Base-by-base conservation (phyloP, 2,888 invertebrate genomes). In the Papilio elwesi region DNA sequence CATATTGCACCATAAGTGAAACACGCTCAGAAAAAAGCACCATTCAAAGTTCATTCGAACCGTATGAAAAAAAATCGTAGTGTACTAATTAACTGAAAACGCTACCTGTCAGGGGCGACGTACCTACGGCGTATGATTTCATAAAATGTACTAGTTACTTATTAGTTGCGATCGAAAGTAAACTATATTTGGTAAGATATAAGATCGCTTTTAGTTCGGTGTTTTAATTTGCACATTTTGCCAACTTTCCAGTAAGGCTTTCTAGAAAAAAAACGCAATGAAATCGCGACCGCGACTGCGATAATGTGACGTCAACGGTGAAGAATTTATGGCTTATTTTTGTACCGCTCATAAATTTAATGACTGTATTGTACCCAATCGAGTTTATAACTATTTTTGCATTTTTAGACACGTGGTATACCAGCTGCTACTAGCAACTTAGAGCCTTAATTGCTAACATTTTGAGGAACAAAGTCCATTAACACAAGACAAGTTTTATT, bases 31-130 rank as follows among this genome's bases (percentile, higher is more conserved):
- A 12, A 38, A 71, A 77, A 75, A 74, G 73, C 74, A 70, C 62
- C 75, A 71, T 77, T 75, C 71, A 65, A 70, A 73, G 66, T 70
- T 70, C 48, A 57, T 74, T 71, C 62, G 71, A 75, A 70, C 68
- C 69, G 66, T 66, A 65, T 71, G 74, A 74, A 75, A 71, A 71
- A 71, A 77, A 73, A 74, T 69, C 68, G 79, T 82, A 80, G 80
- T 76, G 76, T 78, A 84, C 84, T 88, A 89, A 89, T 87, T 88
- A 89, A 88, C 85, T 85, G 83, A 84, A 87, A 87, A 83, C 85
- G 80, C 77, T 78, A 83, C 81, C 83, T 85, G 85, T 82, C 83
- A 81, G 79, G 73, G 74, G 79, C 81, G 82, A 83, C 80, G 79
- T 78, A 78, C 77, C 77, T 75, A 74, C 76, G 74, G 78, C 71